Conservation (phyloP, 2,797 vertebrate genomes). For the Pampus argenteus region DNA sequence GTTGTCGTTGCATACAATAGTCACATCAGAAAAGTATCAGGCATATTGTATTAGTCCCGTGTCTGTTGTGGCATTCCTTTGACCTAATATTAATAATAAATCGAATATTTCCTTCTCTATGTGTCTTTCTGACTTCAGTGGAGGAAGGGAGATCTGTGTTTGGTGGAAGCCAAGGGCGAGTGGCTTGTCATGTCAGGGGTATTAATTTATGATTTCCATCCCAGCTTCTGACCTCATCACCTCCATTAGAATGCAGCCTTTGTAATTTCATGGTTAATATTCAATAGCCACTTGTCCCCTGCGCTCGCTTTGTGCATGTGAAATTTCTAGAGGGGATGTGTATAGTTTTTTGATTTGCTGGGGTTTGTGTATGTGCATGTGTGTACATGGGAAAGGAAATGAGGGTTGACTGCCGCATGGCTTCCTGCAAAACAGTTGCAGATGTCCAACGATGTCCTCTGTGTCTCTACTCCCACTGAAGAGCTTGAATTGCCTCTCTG, state of each 20-base stretch:
- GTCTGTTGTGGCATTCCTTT: slow-evolving; percentile 75
- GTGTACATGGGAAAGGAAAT: slow-evolving; percentile 57
- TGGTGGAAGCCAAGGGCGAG: slow-evolving; percentile 81
- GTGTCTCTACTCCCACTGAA: slow-evolving; percentile 60
- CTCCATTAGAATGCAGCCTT: slow-evolving; percentile 89
- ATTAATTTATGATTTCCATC: slow-evolving; percentile 90
- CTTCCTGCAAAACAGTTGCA: slow-evolving; percentile 79
- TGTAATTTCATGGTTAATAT: slow-evolving; percentile 91
- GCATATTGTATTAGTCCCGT: slow-evolving; percentile 72
- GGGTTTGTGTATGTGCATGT: slow-evolving; percentile 54
- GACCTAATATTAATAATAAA: slow-evolving; percentile 87
- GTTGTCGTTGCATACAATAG: slow-evolving; percentile 64
- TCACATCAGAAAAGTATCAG: slow-evolving; percentile 73
- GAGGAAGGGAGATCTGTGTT: slow-evolving; percentile 68
- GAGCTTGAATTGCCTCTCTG: slow-evolving; percentile 71
- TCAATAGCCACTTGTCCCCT: slow-evolving; percentile 88
- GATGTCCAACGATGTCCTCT: slow-evolving; percentile 77
- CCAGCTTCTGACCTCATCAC: slow-evolving; percentile 86
- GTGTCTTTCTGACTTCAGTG: slow-evolving; percentile 75
- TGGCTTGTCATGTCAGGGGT: slow-evolving; percentile 85
- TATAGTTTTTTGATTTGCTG: slow-evolving; percentile 74
- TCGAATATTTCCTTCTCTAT: slow-evolving; percentile 75
- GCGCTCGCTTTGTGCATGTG: slow-evolving; percentile 82
- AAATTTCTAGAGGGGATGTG: slow-evolving; percentile 76
- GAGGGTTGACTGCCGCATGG: slow-evolving; percentile 49